phyloP scores from a whole-genome alignment of 2,797 vertebrate species.

The Chiroxiphia lanceolata region DNA sequence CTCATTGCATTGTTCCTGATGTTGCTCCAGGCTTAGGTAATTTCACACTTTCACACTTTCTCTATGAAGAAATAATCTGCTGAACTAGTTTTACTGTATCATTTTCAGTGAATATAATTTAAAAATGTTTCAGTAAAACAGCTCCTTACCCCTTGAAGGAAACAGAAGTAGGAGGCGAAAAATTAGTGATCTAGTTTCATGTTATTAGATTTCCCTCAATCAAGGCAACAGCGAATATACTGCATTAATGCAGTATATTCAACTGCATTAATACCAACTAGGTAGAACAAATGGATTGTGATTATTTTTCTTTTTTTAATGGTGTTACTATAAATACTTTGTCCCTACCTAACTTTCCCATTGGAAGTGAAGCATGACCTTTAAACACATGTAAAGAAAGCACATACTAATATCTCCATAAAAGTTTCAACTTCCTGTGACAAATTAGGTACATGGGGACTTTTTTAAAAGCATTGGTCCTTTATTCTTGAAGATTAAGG shows the following conservation, averaged over 20 bases:
- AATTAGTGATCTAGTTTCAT: constrained; percentile 42
- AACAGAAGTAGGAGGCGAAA: constrained; percentile 5
- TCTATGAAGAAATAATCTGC: neutral
- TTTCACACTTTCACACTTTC: neutral
- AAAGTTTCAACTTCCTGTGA: neutral
- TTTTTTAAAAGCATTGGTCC: fast-evolving
- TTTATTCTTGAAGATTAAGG: neutral
- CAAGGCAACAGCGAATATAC: neutral
- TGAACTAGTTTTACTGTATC: neutral
- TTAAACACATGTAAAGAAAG: neutral
- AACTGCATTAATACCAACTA: neutral
- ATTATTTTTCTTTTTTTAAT: neutral
- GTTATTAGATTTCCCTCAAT: constrained; percentile 6
- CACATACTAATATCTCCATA: neutral
- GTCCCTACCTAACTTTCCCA: neutral
- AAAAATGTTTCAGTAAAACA: constrained; percentile 18
- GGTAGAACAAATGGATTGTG: neutral
- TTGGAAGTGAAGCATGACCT: neutral
- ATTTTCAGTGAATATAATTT: constrained; percentile 16
- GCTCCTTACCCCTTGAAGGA: constrained; percentile 2
- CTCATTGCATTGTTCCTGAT: neutral
- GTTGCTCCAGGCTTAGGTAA: constrained; percentile 4
- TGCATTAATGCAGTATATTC: neutral
- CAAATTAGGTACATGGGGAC: neutral
- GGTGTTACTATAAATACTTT: neutral